phyloP scores from a whole-genome alignment of 2,888 invertebrate species.

The Ceramica pisi region DNA sequence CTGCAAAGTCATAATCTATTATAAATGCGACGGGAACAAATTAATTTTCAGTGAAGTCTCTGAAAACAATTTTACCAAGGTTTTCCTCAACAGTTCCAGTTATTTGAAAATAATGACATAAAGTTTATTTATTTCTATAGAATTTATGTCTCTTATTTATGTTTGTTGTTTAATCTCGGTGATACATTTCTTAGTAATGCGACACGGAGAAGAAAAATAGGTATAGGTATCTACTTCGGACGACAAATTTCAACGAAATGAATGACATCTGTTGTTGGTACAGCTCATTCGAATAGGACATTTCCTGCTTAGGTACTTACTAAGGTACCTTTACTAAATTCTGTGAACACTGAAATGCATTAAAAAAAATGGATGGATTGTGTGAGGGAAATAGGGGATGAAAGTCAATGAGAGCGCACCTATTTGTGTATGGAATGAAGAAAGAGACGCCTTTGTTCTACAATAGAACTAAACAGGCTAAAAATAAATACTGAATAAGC shows the following conservation, averaged over 20 bases:
- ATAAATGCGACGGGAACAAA: background rate
- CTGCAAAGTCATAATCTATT: constrained; percentile 32
- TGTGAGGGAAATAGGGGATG: too few species aligned
- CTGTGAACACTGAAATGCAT: background rate
- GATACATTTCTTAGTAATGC: constrained; percentile 17
- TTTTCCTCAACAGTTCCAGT: constrained; percentile 52
- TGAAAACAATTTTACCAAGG: background rate
- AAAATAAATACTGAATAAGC: too few species aligned
- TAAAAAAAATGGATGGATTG: background rate
- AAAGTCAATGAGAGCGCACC: too few species aligned
- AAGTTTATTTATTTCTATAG: background rate
- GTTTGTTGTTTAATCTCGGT: constrained; percentile 18
- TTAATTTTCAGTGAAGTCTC: constrained; percentile 20
- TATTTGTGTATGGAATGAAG: background rate
- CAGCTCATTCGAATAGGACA: background rate
- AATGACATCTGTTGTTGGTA: constrained; percentile 3
- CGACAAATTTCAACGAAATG: constrained; percentile 5
- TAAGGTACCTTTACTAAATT: background rate
- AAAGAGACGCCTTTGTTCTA: too few species aligned
- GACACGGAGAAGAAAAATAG: constrained; percentile 1
- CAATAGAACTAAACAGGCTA: too few species aligned
- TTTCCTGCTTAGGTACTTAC: constrained; percentile 19
- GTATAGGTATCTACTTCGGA: background rate
- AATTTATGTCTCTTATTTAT: constrained; percentile 1
- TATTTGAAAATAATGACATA: constrained; percentile 30